Conservation (phyloP, 2,888 invertebrate genomes). For the Plagodis dolabraria region DNA sequence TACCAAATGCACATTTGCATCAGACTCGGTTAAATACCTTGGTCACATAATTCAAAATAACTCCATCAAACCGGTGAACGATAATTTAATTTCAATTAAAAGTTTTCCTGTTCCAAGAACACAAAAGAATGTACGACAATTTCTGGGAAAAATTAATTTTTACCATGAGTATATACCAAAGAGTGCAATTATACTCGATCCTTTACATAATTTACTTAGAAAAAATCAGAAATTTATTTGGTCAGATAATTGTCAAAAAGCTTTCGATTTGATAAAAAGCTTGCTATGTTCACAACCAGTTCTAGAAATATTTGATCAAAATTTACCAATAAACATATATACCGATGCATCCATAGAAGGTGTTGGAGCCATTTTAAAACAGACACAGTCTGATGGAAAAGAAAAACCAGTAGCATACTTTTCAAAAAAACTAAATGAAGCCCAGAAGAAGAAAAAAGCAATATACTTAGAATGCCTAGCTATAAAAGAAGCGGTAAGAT, state of each 20-base stretch:
- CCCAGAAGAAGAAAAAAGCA: slow-evolving; percentile 17
- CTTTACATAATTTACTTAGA: slow-evolving; percentile 38
- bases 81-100: slow-evolving; percentile 41
- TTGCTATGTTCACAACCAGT: slow-evolving; percentile 35
- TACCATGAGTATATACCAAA: slow-evolving; percentile 37
- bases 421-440: slow-evolving; percentile 18
- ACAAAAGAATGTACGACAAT: slow-evolving; percentile 38
- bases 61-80: slow-evolving; percentile 38
- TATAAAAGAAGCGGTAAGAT: slow-evolving; percentile 21
- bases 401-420: slow-evolving; percentile 24
- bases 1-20: slow-evolving; percentile 16
- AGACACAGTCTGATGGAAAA: slow-evolving; percentile 1
- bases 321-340: slow-evolving; percentile 25
- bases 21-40: slow-evolving; percentile 34
- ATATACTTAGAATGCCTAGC: slow-evolving; percentile 18
- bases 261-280: slow-evolving; percentile 33
- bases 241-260: slow-evolving; percentile 29
- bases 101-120: slow-evolving; percentile 33
- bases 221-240: slow-evolving; percentile 31
- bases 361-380: slow-evolving; percentile 21
- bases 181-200: slow-evolving; percentile 35
- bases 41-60: slow-evolving; percentile 29
- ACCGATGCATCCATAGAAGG: slow-evolving; percentile 26
- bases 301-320: slow-evolving; percentile 21
- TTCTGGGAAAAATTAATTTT: slow-evolving; percentile 38